Evolutionary conservation across 2,797 vertebrate genomes (phyloP).

Genomic region (Mycteria americana): DNA sequence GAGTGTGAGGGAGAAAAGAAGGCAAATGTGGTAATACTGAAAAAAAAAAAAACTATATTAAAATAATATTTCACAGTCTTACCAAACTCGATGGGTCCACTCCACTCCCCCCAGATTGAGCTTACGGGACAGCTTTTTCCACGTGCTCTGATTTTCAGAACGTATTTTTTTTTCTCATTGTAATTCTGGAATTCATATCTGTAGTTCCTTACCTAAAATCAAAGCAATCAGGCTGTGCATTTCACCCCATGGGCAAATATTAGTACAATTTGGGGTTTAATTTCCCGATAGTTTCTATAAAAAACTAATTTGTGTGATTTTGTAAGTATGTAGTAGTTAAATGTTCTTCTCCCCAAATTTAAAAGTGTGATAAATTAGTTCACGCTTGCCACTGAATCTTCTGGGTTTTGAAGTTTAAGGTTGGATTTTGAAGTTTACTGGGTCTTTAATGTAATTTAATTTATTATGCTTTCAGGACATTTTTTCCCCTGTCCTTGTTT

Average conservation of each 20-base stretch:
- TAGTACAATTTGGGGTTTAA: not conserved
- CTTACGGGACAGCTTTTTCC: accelerated
- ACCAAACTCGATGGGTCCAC: slow-evolving; percentile 52
- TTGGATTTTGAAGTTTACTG: not conserved
- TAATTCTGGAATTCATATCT: not conserved
- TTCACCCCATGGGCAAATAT: not conserved
- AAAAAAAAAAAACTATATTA: not conserved
- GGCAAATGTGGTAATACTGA: not conserved
- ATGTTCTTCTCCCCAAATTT: not conserved
- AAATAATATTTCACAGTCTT: not conserved
- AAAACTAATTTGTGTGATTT: not conserved
- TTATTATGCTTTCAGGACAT: not conserved
- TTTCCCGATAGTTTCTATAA: not conserved
- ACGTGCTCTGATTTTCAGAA: slow-evolving; percentile 50
- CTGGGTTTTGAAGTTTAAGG: not conserved
- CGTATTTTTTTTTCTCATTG: not conserved
- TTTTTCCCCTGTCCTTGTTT: not conserved
- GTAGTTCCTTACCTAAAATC: not conserved
- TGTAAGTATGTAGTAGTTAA: not conserved
- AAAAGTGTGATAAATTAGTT: not conserved
- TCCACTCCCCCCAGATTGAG: slow-evolving; percentile 58
- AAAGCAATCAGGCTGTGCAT: not conserved
- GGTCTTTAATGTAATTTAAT: not conserved
- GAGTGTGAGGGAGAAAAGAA: not conserved
- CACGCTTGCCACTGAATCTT: not conserved